Evolutionary conservation across 2,797 vertebrate genomes (phyloP).

Genomic region (Ciconia nigra): DNA sequence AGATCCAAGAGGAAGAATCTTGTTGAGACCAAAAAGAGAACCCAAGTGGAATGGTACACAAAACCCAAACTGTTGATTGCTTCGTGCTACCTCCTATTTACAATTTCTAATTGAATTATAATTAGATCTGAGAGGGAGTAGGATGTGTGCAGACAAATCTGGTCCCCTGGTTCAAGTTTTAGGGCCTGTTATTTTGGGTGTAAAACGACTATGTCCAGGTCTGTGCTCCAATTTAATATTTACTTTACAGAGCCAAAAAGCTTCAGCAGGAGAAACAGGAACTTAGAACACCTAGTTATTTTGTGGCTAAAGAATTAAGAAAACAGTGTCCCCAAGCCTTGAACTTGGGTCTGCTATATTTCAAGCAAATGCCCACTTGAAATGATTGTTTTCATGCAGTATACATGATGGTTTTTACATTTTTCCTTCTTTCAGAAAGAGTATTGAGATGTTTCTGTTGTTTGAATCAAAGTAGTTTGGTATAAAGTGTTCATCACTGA

Average conservation of each 20-base stretch:
- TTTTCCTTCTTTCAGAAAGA: neutral
- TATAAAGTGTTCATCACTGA: neutral
- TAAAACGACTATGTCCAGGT: neutral
- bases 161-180: neutral
- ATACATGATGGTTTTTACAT: neutral
- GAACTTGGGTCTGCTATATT: neutral
- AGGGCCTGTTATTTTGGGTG: neutral
- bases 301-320: neutral
- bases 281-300: neutral
- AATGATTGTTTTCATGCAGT: neutral
- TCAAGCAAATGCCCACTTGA: neutral
- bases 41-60: neutral
- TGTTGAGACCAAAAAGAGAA: neutral
- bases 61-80: neutral
- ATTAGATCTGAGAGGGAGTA: neutral
- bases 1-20: neutral
- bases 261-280: neutral
- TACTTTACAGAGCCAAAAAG: neutral
- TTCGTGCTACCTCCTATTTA: neutral
- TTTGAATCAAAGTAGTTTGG: neutral
- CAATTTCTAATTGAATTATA: neutral
- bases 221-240: neutral
- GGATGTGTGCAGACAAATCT: neutral
- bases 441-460: neutral
- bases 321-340: neutral